These are phyloP conservation scores for Hypomecis punctinalis DNA, from an alignment of 2,888 invertebrate species.

Conservation along the genomic window DNA sequence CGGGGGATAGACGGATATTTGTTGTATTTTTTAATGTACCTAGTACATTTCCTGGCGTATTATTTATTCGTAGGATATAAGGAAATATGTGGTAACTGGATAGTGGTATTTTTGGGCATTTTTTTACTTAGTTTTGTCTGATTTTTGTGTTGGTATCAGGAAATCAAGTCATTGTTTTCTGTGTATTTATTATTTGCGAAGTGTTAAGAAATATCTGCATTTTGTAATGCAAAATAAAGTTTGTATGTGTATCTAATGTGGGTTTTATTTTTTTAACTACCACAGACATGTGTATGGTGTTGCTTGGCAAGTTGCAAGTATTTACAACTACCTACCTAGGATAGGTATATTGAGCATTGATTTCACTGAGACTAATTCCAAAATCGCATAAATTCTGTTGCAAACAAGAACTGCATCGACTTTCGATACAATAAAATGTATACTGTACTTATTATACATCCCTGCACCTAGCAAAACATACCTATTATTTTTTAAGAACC, in stretches of 20 bases:
- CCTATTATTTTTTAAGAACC: no score
- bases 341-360: no score
- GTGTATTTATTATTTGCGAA: constrained; percentile 57
- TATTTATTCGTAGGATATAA: not conserved
- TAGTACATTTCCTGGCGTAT: no score
- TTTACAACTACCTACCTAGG: not conserved
- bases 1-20: no score
- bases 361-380: no score
- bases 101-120: not conserved
- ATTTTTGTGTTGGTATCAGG: constrained; percentile 25
- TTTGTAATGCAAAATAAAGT: constrained; percentile 69
- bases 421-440: no score
- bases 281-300: not conserved
- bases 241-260: constrained; percentile 59
- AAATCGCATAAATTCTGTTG: no score
- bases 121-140: constrained; percentile 4
- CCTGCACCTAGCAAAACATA: no score
- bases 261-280: constrained; percentile 40
- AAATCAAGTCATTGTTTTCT: constrained; percentile 52
- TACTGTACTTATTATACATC: no score
- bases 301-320: not conserved
- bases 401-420: no score
- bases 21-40: no score
- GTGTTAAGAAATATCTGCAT: constrained; percentile 53
- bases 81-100: not conserved